These are phyloP conservation scores for Morinoia aosen DNA, from an alignment of 2,888 invertebrate genomes.

Conservation along the genomic window DNA sequence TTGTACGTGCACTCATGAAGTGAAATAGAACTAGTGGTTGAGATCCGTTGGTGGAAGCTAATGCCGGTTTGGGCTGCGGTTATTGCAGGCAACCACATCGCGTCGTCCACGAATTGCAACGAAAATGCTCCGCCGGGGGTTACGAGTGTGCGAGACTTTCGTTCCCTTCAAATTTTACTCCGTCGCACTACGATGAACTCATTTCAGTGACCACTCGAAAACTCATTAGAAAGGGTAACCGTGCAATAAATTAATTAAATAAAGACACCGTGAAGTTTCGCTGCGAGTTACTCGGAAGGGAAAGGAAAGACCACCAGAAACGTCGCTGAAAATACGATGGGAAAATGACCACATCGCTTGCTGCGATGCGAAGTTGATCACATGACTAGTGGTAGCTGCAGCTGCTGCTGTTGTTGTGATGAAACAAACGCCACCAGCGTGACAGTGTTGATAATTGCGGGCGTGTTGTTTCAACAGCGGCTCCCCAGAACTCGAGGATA, in stretches of 20 bases:
- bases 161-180: conserved; percentile 12
- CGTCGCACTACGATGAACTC: background rate
- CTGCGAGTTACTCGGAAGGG: background rate
- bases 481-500: background rate
- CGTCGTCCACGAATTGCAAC: conserved; percentile 37
- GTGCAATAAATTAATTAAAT: background rate
- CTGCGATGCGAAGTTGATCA: background rate
- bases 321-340: background rate
- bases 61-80: background rate
- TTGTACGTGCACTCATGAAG: background rate
- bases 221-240: background rate
- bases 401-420: background rate
- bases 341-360: background rate
- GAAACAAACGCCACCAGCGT: background rate
- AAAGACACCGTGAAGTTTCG: background rate
- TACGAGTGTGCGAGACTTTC: conserved; percentile 40
- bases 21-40: background rate
- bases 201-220: background rate
- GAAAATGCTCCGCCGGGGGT: conserved; percentile 28
- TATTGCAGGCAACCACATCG: conserved; percentile 13
- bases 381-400: background rate
- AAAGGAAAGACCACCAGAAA: background rate
- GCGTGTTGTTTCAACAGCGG: background rate
- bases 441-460: background rate
- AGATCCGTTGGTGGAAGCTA: background rate